phyloP scores from a whole-genome alignment of 2,888 invertebrate species.

The Melinaea marsaeus region DNA sequence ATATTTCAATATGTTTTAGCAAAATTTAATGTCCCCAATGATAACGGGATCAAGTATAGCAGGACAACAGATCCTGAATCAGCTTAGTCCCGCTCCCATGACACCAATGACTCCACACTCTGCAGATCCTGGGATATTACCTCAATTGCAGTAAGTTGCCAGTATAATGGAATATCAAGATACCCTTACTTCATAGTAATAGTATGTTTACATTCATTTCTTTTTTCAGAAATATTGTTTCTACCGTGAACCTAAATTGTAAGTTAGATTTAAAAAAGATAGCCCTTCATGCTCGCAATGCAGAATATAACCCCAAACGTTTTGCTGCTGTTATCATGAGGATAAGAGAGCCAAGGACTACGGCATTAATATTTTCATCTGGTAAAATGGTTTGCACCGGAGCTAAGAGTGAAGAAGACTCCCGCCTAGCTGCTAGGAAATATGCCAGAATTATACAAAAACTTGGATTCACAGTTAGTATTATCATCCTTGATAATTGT shows the following conservation, averaged over 20 bases:
- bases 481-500: not conserved
- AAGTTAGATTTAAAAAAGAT: slow-evolving; percentile 98
- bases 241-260: slow-evolving; percentile 97
- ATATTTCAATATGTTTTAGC: slow-evolving; percentile 66
- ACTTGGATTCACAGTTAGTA: slow-evolving; percentile 85
- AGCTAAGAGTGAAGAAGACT: slow-evolving; percentile 88
- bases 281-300: slow-evolving; percentile 97
- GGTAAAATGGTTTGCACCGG: slow-evolving; percentile 93
- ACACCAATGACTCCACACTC: slow-evolving; percentile 95
- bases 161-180: not conserved
- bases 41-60: slow-evolving; percentile 78
- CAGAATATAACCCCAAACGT: slow-evolving; percentile 99
- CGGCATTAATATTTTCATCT: slow-evolving; percentile 86
- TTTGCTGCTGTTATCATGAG: slow-evolving; percentile 99
- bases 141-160: slow-evolving; percentile 89
- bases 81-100: slow-evolving; percentile 87
- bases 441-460: slow-evolving; percentile 92
- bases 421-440: slow-evolving; percentile 87
- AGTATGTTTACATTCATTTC: slow-evolving; percentile 10
- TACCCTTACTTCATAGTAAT: not conserved
- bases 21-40: slow-evolving; percentile 92
- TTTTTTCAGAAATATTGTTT: slow-evolving; percentile 93
- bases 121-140: slow-evolving; percentile 94
- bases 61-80: slow-evolving; percentile 80
- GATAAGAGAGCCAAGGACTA: slow-evolving; percentile 90